These are phyloP conservation scores for Dicyrtomina minuta DNA, from an alignment of 2,888 invertebrate species.

Conservation along the genomic window DNA sequence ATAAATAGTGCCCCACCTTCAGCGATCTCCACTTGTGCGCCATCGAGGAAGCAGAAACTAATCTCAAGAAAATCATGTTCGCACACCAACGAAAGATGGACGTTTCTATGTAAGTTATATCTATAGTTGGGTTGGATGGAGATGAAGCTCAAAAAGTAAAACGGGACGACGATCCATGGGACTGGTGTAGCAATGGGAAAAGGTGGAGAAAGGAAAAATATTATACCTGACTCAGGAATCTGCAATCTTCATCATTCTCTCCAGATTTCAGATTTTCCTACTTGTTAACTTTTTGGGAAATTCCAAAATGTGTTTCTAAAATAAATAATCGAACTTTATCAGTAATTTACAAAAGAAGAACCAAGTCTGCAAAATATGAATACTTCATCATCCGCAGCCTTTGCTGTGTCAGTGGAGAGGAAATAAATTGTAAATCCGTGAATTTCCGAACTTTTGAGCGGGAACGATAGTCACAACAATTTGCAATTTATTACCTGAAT, in stretches of 20 bases:
- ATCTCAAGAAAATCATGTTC: no score
- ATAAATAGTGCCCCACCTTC: no score
- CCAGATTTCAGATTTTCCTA: slow-evolving; percentile 20
- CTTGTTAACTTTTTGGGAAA: slow-evolving; percentile 4
- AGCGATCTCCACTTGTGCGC: no score
- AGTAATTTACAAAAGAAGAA: slow-evolving; percentile 23
- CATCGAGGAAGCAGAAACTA: no score
- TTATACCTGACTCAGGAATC: not conserved
- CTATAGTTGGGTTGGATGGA: no score
- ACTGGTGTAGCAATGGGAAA: not conserved
- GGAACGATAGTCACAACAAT: not conserved
- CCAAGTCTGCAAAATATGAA: not conserved
- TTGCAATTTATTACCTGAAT: no score
- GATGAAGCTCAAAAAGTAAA: no score
- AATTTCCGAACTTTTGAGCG: slow-evolving; percentile 14
- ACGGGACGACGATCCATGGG: not conserved
- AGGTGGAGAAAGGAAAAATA: not conserved
- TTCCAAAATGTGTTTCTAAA: slow-evolving; percentile 17
- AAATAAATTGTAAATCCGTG: not conserved
- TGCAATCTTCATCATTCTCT: not conserved
- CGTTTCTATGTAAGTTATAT: no score
- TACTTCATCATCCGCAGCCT: no score
- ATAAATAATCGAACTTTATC: not conserved
- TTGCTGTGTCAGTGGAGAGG: no score
- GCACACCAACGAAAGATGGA: no score